Conservation (phyloP, 2,888 invertebrate species). For the Ectemnius lituratus region DNA sequence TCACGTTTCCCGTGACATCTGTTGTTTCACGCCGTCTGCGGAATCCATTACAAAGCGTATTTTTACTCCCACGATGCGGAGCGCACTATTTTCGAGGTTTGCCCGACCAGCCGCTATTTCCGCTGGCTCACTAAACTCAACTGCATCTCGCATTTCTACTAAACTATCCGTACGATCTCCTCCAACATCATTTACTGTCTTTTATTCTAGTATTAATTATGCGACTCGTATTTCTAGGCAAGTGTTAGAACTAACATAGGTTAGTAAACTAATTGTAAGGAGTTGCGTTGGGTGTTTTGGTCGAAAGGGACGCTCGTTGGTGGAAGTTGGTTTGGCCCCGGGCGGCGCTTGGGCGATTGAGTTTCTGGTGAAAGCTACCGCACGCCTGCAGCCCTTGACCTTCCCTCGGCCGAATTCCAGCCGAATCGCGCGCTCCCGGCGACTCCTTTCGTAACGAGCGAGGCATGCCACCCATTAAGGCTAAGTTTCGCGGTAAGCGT, state of each 20-base stretch:
- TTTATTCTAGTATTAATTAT: too few species aligned
- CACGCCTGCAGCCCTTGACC: constrained; percentile 71
- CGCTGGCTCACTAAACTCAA: not conserved
- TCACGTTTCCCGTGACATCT: constrained; percentile 14
- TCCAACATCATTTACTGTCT: too few species aligned
- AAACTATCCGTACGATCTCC: not conserved
- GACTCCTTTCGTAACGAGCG: constrained; percentile 63
- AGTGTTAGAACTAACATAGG: too few species aligned
- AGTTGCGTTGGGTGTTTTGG: not conserved
- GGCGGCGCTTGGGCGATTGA: constrained; percentile 34
- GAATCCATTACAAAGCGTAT: constrained; percentile 19
- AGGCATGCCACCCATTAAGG: constrained; percentile 54
- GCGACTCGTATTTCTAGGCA: too few species aligned
- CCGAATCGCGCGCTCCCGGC: constrained; percentile 45
- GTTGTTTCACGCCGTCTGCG: constrained; percentile 8
- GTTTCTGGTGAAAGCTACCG: constrained; percentile 64
- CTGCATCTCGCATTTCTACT: not conserved
- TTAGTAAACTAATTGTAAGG: too few species aligned
- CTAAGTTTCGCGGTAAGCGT: constrained; percentile 51
- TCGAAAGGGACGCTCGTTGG: not conserved
- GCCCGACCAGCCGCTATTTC: too few species aligned
- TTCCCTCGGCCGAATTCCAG: constrained; percentile 72
- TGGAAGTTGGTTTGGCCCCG: not conserved
- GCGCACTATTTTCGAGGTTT: constrained; percentile 2
- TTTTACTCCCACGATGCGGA: constrained; percentile 5